Conservation (phyloP, 2,888 invertebrate genomes). For the Drosophila mercatorum region DNA sequence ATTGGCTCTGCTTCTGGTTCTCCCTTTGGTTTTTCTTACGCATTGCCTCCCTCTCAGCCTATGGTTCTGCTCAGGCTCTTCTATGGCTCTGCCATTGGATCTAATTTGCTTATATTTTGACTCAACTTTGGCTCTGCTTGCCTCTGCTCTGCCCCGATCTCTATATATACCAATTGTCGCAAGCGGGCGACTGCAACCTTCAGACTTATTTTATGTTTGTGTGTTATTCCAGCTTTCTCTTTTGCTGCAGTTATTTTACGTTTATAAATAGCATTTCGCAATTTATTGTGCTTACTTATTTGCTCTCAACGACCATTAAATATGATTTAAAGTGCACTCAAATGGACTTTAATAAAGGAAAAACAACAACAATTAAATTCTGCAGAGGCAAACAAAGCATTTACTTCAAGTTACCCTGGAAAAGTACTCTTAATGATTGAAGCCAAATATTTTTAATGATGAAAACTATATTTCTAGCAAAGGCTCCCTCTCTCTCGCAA, state of each 20-base stretch:
- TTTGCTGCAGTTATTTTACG: conserved; percentile 33
- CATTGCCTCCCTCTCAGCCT: too few relatives aligned
- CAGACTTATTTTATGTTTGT: neutral
- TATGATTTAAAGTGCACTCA: conserved; percentile 59
- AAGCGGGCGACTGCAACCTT: too few relatives aligned
- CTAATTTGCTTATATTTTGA: too few relatives aligned
- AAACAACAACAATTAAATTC: neutral
- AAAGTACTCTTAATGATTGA: too few relatives aligned
- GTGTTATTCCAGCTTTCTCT: conserved; percentile 19
- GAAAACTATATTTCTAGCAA: neutral
- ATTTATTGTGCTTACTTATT: conserved; percentile 47
- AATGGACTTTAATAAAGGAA: conserved; percentile 20
- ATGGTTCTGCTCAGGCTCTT: too few relatives aligned
- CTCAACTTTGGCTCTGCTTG: too few relatives aligned
- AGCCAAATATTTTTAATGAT: neutral
- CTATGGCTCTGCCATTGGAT: too few relatives aligned
- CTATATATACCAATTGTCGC: too few relatives aligned
- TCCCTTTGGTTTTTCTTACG: too few relatives aligned
- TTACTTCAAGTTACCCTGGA: neutral
- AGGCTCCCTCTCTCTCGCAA: neutral
- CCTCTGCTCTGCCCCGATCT: too few relatives aligned
- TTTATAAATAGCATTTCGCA: conserved; percentile 39
- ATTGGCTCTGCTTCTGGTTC: too few relatives aligned
- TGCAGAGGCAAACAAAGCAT: too few relatives aligned
- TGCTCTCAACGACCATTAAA: conserved; percentile 47